Evolutionary conservation across 2,797 vertebrate species (phyloP).

Genomic region (Numenius phaeopus): DNA sequence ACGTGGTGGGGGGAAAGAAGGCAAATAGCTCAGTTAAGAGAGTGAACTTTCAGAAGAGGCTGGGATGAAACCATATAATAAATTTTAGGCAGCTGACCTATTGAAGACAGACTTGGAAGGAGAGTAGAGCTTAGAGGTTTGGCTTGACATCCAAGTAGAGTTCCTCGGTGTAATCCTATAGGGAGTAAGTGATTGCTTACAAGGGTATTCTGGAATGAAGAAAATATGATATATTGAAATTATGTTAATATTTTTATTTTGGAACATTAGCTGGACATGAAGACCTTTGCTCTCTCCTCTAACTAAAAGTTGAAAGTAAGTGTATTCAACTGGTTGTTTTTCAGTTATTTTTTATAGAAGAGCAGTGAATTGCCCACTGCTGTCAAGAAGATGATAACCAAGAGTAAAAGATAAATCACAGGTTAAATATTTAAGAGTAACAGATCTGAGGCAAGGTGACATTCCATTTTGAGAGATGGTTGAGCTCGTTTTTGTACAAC

Average conservation of each 20-base stretch:
- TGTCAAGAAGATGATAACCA: background rate
- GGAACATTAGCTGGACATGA: background rate
- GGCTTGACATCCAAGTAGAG: background rate
- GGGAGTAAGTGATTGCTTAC: background rate
- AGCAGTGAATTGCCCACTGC: background rate
- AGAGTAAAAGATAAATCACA: background rate
- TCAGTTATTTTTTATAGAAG: background rate
- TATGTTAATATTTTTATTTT: conserved; percentile 12
- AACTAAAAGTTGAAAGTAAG: background rate
- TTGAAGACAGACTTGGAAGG: background rate
- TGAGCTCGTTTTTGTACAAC: background rate
- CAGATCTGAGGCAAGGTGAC: background rate
- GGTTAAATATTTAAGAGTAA: background rate
- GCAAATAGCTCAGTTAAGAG: background rate
- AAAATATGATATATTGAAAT: background rate
- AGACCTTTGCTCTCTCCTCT: background rate
- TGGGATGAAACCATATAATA: background rate
- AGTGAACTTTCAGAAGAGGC: background rate
- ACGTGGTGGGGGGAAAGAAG: fast-evolving
- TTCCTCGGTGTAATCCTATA: background rate
- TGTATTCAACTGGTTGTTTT: background rate
- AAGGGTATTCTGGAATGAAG: background rate
- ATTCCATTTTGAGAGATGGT: background rate
- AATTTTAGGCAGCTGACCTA: background rate
- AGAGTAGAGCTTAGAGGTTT: background rate